Evolutionary conservation across 2,888 invertebrate genomes (phyloP), one percentile per base, ranked within the genome.

Genomic region (Pandemis heparana): DNA sequence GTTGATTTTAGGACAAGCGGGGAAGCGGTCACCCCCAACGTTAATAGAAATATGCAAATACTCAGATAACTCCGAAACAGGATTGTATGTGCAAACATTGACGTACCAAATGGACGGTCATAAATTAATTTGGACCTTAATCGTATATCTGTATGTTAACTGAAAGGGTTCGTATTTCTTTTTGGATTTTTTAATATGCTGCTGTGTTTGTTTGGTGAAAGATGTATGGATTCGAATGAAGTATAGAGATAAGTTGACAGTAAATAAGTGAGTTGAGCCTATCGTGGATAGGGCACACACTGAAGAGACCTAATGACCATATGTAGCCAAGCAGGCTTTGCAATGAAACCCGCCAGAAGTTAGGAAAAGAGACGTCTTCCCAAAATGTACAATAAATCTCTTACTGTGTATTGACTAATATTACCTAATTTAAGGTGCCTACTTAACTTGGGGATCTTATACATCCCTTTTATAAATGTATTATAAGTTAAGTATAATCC

Each of bases 11-110:
- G 77, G 78, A 77, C 80, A 78, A 85, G 81, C 82, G 82, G 82
- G 81, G 83, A 83, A 79, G 80, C 78, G 81, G 82, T 84, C 82
- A 83, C 82, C 79, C 79, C 80, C 82, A 32, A 84, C 82, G 86
- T 89, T 88, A 89, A 91, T 88, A 89, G 88, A 88, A 90, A 90
- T 92, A 92, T 91, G 92, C 91, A 92, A 91, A 92, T 91, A 87
- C 75, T 75, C 78, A 80, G 84, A 87, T 86, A 84, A 87, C 87
- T 86, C 87, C 87, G 87, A 90, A 90, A 91, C 87, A 89, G 87
- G 86, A 88, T 90, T 87, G 88, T 81, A 82, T 85, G 81, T 83
- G 87, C 85, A 87, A 90, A 89, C 86, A 85, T 86, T 89, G 82
- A 80, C 84, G 82, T 75, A 80, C 81, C 83, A 83, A 85, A 85